Conservation (phyloP, 2,888 invertebrate species). For the Lasioglossum zephyrum region DNA sequence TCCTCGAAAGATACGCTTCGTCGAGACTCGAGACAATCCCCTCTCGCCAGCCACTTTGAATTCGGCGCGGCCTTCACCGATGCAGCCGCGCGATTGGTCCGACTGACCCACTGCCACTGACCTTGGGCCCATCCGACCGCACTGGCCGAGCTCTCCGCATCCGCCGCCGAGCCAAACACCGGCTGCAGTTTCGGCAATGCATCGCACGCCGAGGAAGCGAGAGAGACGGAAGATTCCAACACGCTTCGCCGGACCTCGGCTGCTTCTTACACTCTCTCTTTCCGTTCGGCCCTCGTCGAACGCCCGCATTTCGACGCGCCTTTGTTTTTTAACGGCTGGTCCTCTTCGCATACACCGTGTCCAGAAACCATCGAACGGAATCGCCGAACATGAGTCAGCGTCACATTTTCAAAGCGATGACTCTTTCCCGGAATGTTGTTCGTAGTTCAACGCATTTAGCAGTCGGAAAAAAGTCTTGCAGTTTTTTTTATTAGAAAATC, state of each 20-base stretch:
- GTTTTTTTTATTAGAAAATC: too few relatives aligned
- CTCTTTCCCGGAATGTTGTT: not conserved
- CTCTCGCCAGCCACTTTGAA: slow-evolving; percentile 44
- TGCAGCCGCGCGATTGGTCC: slow-evolving; percentile 64
- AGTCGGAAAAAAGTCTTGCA: too few relatives aligned
- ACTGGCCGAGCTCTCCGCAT: slow-evolving; percentile 42
- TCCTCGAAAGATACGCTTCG: slow-evolving; percentile 43
- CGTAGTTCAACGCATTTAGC: not conserved
- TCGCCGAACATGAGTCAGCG: too few relatives aligned
- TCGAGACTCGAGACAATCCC: slow-evolving; percentile 28
- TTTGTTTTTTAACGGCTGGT: not conserved
- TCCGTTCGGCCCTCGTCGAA: not conserved
- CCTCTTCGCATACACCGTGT: not conserved
- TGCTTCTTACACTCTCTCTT: not conserved
- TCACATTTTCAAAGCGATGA: too few relatives aligned
- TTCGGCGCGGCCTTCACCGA: slow-evolving; percentile 63
- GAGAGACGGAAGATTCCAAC: slow-evolving; percentile 20
- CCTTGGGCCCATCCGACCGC: slow-evolving; percentile 68
- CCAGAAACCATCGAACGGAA: not conserved
- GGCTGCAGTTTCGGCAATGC: slow-evolving; percentile 60
- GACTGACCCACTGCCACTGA: slow-evolving; percentile 79
- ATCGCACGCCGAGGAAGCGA: slow-evolving; percentile 32
- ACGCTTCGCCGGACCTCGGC: slow-evolving; percentile 7
- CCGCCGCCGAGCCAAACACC: not conserved
- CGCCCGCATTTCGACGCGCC: slow-evolving; percentile 3